A percentile compares a stretch with the other conserved stretches of the same genome.
phyloP scores from a whole-genome alignment of 2,113 vertebrate genomes.

The Amphiprion percula region DNA sequence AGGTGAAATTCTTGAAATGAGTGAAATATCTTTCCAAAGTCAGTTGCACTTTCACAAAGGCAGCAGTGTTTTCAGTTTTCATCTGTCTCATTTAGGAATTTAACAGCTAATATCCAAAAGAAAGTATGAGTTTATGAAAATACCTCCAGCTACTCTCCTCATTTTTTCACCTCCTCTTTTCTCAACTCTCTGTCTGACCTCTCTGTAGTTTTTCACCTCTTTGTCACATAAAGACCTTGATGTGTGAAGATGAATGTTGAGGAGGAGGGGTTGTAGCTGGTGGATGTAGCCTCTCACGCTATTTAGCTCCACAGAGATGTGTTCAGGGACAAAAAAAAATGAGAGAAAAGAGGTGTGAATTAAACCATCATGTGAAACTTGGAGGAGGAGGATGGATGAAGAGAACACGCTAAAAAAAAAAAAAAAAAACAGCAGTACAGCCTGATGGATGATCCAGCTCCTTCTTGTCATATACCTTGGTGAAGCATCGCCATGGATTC shows the following conservation, averaged over 20 bases:
- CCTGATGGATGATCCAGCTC: slow-evolving; percentile 21
- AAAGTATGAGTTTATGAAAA: too few relatives aligned
- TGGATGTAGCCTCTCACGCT: background rate
- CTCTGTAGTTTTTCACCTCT: background rate
- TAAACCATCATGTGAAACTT: slow-evolving; percentile 20
- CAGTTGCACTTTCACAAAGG: too few relatives aligned
- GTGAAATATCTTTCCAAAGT: too few relatives aligned
- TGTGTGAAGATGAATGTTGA: background rate
- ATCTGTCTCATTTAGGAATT: too few relatives aligned
- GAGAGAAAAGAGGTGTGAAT: slow-evolving; percentile 18
- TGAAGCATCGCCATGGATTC: slow-evolving; percentile 43
- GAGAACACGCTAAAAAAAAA: background rate
- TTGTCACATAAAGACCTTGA: background rate
- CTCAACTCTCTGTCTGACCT: background rate
- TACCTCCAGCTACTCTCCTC: background rate
- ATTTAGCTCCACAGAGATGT: background rate
- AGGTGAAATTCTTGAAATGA: too few relatives aligned
- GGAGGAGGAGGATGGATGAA: background rate
- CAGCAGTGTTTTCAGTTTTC: too few relatives aligned
- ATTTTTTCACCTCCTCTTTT: background rate
- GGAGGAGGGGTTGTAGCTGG: background rate
- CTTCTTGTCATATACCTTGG: slow-evolving; percentile 42
- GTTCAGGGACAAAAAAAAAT: background rate
- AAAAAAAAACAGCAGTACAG: background rate
- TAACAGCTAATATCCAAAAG: too few relatives aligned